These are phyloP conservation scores for Myrmophylax atrothorax DNA, from an alignment of 2,113 vertebrate genomes.

Conservation along the genomic window DNA sequence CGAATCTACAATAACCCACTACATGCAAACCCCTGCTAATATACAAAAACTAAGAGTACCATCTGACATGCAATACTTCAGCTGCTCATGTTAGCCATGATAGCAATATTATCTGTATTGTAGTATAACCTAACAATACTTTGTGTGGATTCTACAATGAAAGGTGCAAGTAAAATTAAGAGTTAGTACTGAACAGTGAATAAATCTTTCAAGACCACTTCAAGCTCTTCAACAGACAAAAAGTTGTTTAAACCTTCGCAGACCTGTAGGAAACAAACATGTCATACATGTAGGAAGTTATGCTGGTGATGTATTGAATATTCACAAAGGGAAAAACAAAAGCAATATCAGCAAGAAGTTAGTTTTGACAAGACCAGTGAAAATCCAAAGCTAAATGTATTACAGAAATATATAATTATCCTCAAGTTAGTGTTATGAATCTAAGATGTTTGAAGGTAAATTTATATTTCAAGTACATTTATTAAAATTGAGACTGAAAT, in stretches of 20 bases:
- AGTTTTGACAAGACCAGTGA: not conserved
- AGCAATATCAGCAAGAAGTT: not conserved
- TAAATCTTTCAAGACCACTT: not conserved
- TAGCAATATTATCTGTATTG: not conserved
- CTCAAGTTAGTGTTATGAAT: not conserved
- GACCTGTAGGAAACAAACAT: not conserved
- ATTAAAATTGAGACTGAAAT: not conserved
- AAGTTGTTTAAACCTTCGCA: not conserved
- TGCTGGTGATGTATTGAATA: not conserved
- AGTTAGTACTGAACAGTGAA: not conserved
- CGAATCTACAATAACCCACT: not conserved
- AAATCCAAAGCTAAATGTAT: not conserved
- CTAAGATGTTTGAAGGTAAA: not conserved
- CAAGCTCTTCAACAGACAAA: not conserved
- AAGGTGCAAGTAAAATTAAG: not conserved
- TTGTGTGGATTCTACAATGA: not conserved
- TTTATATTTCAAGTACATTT: not conserved
- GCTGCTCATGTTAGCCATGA: fast-evolving
- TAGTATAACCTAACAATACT: not conserved
- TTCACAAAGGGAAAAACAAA: not conserved
- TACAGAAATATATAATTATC: not conserved
- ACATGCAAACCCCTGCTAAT: not conserved
- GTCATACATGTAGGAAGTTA: not conserved
- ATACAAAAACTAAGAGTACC: not conserved
- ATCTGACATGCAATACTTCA: not conserved